phyloP scores from a whole-genome alignment of 2,888 invertebrate genomes.

The Ommatoiulus sabulosus region DNA sequence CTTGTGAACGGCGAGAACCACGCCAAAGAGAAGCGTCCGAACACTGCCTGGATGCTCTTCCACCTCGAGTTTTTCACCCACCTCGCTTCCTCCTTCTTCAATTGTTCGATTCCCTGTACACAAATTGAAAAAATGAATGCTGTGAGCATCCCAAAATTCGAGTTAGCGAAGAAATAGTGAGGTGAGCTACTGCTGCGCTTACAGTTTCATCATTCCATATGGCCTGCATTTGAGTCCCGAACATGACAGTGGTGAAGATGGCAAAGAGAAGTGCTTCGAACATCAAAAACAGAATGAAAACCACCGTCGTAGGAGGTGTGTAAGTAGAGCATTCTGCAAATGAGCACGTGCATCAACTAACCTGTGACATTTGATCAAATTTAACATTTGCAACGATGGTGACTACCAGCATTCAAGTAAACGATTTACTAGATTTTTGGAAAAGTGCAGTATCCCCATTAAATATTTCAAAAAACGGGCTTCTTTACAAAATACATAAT shows the following conservation, averaged over 20 bases:
- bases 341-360: not conserved
- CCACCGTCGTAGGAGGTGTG: conserved; percentile 95
- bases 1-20: conserved; percentile 96
- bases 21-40: conserved; percentile 92
- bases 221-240: conserved; percentile 94
- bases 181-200: conserved; percentile 64
- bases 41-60: conserved; percentile 96
- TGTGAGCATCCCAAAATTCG: not conserved
- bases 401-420: not conserved
- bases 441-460: too few relatives aligned
- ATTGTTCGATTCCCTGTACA: conserved; percentile 90
- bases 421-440: too few relatives aligned
- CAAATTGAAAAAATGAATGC: not conserved
- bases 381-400: not conserved
- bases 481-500: too few relatives aligned
- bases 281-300: conserved; percentile 88
- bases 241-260: conserved; percentile 97
- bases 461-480: too few relatives aligned
- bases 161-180: not conserved
- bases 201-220: conserved; percentile 99
- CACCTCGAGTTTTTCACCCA: conserved; percentile 93
- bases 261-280: conserved; percentile 97
- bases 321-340: conserved; percentile 83
- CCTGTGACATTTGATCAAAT: not conserved
- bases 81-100: conserved; percentile 94